Evolutionary conservation across 2,797 vertebrate genomes (phyloP), one percentile per base, ranked within the genome.

Genomic region (Danio choprae): DNA sequence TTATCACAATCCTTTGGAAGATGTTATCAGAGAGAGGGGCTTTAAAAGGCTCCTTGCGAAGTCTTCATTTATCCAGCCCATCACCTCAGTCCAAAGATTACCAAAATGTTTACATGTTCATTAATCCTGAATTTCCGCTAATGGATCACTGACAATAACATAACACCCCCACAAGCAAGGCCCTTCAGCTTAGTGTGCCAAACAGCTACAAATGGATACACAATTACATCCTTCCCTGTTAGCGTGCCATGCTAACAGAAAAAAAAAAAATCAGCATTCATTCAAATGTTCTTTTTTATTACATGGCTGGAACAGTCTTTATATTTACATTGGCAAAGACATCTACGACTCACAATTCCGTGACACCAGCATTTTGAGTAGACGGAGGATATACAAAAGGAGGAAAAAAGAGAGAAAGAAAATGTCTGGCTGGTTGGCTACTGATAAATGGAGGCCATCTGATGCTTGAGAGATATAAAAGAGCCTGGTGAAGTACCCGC

Each of bases 401-500:
- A 69, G 46, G 69, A 65, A 76, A 76, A 48, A 82, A 80, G 63
- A 80, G 38, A 82, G 20, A 85, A 78, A 78, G 77, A 84, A 81
- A 81, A 76, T 80, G 79, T 68, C 82, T 77, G 78, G 83, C 68
- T 84, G 81, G 85, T 83, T 81, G 81, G 73, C 80, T 78, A 82
- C 86, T 86, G 83, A 86, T 88, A 85, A 89, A 89, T 87, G 85
- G 76, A 90, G 90, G 92, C 90, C 89, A 90, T 86, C 86, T 90
- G 87, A 89, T 90, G 86, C 87, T 90, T 80, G 87, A 85, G 86
- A 89, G 89, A 90, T 91, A 92, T 91, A 93, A 93, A 92, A 90
- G 90, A 91, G 85, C 83, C 62, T 83, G 80, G 87, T 88, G 90
- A 92, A 90, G 88, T 91, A 89, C 87, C 81, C 82, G 90, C 91